Evolutionary conservation across 2,888 invertebrate species (phyloP).

Genomic region (Listrodromus nycthemerus): DNA sequence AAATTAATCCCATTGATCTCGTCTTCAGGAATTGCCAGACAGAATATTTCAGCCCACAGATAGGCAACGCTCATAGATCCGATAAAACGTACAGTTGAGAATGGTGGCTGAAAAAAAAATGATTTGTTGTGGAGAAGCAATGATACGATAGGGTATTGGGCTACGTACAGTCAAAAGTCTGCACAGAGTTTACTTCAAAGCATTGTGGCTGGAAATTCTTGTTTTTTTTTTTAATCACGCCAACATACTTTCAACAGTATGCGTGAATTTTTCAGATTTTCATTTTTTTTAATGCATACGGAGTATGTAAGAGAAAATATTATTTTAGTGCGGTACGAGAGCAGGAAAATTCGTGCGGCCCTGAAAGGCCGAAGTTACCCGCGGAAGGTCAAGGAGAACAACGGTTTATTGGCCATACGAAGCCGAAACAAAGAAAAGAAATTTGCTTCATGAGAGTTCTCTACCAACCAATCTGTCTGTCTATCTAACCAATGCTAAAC

Average conservation of each 20-base stretch:
- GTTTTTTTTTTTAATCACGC: neutral
- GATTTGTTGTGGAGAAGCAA: neutral
- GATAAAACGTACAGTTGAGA: slow-evolving; percentile 91
- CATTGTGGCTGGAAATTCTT: neutral
- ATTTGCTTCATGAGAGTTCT: neutral
- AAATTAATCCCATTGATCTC: slow-evolving; percentile 90
- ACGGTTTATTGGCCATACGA: neutral
- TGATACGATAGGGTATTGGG: neutral
- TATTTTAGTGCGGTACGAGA: neutral
- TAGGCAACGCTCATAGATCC: slow-evolving; percentile 92
- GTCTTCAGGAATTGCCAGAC: slow-evolving; percentile 92
- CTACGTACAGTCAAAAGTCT: neutral
- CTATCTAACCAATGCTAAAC: neutral
- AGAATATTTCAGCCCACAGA: slow-evolving; percentile 91
- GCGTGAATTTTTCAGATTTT: neutral
- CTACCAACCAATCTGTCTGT: too few species aligned
- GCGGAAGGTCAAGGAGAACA: neutral
- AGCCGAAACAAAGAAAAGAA: neutral
- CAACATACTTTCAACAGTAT: neutral
- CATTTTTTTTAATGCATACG: neutral
- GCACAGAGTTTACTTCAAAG: neutral
- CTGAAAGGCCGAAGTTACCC: neutral
- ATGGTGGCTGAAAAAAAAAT: slow-evolving; percentile 88
- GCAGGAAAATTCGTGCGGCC: neutral
- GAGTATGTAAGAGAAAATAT: neutral